Conservation (phyloP, 2,113 vertebrate genomes). For the Tringa solitaria region DNA sequence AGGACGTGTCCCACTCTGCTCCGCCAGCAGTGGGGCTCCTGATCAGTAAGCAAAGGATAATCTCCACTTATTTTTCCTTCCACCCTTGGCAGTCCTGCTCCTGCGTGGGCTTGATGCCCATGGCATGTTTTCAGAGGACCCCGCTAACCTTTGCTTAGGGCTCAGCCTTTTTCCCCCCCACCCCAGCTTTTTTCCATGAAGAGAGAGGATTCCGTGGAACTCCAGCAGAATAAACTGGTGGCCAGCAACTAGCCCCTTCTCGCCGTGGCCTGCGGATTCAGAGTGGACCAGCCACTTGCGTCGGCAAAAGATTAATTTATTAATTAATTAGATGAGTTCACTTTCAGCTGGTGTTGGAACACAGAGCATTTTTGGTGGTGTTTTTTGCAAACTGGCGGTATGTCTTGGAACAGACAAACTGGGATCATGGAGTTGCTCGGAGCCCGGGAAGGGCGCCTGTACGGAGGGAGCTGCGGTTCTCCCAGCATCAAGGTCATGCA, state of each 20-base stretch:
- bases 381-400: fast-evolving
- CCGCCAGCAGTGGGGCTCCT: fast-evolving
- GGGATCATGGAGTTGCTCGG: neutral
- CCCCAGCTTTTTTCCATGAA: neutral
- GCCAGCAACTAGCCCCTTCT: neutral
- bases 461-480: neutral
- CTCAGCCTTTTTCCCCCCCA: neutral
- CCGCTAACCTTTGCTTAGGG: neutral
- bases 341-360: neutral
- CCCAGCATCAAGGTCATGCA: constrained; percentile 40
- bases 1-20: neutral
- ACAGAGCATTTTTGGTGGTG: neutral
- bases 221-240: neutral
- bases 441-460: neutral
- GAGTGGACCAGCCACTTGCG: neutral
- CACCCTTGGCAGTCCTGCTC: neutral
- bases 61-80: neutral
- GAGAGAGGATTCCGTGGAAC: neutral
- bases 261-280: fast-evolving
- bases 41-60: neutral
- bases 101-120: neutral
- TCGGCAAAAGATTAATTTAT: neutral
- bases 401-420: neutral
- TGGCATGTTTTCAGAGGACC: fast-evolving
- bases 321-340: neutral